phyloP scores from a whole-genome alignment of 2,888 invertebrate genomes.

The Nymphalis urticae region DNA sequence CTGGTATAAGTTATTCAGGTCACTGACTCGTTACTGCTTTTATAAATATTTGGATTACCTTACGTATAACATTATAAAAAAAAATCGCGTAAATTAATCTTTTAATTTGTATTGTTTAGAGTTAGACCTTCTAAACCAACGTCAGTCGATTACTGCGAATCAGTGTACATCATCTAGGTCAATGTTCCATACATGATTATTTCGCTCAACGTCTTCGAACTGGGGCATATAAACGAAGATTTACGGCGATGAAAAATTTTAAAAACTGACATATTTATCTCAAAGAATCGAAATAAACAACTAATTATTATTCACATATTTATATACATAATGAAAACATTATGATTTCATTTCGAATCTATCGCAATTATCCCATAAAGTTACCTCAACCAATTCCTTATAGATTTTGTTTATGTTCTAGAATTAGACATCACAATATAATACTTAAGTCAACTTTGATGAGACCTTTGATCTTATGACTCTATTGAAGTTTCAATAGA shows the following conservation, averaged over 20 bases:
- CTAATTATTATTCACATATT: no score
- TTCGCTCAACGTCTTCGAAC: constrained; percentile 21
- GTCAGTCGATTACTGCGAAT: not conserved
- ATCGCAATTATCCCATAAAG: not conserved
- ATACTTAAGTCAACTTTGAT: constrained; percentile 21
- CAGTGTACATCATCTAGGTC: constrained; percentile 43
- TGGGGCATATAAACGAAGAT: constrained; percentile 2
- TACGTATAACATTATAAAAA: not conserved
- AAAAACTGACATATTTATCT: not conserved
- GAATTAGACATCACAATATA: constrained; percentile 25
- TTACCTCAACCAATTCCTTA: constrained; percentile 7
- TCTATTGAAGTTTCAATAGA: constrained; percentile 33
- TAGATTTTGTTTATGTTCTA: constrained; percentile 14
- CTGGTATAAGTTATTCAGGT: constrained; percentile 13
- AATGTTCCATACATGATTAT: constrained; percentile 40
- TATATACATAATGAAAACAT: not conserved
- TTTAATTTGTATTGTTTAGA: constrained; percentile 1
- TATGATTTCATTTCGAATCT: not conserved
- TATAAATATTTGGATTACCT: constrained; percentile 1
- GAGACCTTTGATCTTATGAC: constrained; percentile 27
- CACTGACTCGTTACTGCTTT: constrained; percentile 12
- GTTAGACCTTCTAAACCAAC: constrained; percentile 2
- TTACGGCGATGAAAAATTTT: not conserved
- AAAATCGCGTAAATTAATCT: not conserved
- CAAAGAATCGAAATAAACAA: not conserved